Conservation (phyloP, 2,797 vertebrate genomes). For the Cyclura pinguis region DNA sequence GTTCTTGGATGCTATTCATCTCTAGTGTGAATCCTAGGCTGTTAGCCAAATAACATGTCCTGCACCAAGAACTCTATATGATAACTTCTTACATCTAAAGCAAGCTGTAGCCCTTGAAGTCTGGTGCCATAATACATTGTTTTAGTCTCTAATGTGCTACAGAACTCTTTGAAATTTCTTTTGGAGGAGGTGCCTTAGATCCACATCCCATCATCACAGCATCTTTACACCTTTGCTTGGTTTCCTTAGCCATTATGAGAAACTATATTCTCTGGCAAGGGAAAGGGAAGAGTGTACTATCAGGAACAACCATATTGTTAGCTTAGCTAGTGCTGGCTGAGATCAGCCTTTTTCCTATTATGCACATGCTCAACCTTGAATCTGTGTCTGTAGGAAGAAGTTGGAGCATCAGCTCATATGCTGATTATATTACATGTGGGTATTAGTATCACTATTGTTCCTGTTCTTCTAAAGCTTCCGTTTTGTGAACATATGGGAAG, state of each 20-base stretch:
- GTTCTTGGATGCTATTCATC: not conserved
- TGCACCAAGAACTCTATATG: too few species aligned
- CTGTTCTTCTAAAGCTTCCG: not conserved
- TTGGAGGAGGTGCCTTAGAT: not conserved
- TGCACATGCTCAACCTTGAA: too few species aligned
- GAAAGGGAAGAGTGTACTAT: not conserved
- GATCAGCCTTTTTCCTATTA: not conserved
- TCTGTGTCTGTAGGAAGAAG: not conserved
- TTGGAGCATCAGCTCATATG: too few species aligned
- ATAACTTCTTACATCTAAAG: too few species aligned
- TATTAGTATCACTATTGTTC: not conserved
- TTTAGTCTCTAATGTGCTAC: too few species aligned
- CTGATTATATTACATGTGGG: not conserved
- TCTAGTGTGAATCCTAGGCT: not conserved
- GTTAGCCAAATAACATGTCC: not conserved
- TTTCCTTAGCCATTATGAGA: not conserved
- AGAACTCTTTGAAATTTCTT: too few species aligned
- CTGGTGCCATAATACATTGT: too few species aligned
- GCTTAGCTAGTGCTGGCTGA: not conserved
- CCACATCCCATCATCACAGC: not conserved
- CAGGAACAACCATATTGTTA: not conserved
- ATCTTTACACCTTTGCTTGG: not conserved
- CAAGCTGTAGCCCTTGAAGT: too few species aligned
- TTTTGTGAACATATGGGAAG: not conserved
- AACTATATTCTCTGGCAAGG: not conserved